Evolutionary conservation across 2,113 vertebrate species (phyloP), one percentile per base, ranked within the genome.

Genomic region (Pantherophis guttatus): DNA sequence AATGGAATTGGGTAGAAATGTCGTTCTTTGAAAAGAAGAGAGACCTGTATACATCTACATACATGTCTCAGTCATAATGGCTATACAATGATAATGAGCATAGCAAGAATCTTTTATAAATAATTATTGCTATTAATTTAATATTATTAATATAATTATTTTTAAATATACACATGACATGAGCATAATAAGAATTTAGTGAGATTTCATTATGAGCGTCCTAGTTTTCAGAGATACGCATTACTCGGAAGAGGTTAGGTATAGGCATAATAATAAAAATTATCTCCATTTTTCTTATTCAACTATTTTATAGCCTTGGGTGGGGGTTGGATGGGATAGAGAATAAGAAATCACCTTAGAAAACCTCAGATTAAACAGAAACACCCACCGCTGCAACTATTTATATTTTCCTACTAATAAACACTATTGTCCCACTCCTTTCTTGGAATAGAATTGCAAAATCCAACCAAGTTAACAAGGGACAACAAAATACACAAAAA

Each of bases 381-480:
- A 54, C 0, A 0, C 85, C 55, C 2, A 1, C 65, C 92, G 94
- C 44, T 92, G 89, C 44, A 91, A 92, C 86, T 21, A 50, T 86
- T 39, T 89, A 86, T 92, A 29, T 87, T 92, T 87, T 86, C 11
- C 55, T 70, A 62, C 29, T 86, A 90, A 92, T 39, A 57, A 0
- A 0, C 21, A 75, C 89, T 23, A 85, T 91, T 92, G 87, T 91
- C 54, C 92, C 52, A 92, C 48, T 90, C 0, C 86, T 86, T 92
- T 87, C 92, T 94, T 59, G 62, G 39, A 94, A 94, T 11, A 85
- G 90, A 91, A 29, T 2, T 29, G 44, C 58, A 93, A 93, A 94
- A 93, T n/a, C 6, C 89, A 92, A 65, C 89, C 50, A 87, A 91
- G 65, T 91, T 96, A 92, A 89, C 58, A 54, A 24, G 57, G 58